phyloP scores from a whole-genome alignment of 2,888 invertebrate species.

The Sphaerophoria taeniata region DNA sequence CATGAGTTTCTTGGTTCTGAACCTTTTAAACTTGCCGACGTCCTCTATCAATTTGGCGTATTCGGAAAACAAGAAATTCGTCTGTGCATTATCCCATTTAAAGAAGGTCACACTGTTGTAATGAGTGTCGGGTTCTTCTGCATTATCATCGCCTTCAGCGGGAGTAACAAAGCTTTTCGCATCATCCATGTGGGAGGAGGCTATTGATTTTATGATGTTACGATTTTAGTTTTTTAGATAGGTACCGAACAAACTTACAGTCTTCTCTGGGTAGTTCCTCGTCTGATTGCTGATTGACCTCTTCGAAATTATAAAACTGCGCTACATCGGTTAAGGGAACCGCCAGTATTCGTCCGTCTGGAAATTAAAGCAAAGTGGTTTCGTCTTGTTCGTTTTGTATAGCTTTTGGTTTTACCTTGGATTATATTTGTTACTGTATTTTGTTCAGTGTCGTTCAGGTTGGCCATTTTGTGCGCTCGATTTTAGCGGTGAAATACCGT shows the following conservation, averaged over 20 bases:
- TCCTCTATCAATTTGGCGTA: neutral
- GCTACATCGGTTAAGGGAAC: neutral
- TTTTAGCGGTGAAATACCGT: too few relatives aligned
- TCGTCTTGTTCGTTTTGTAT: too few relatives aligned
- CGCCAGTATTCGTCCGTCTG: neutral
- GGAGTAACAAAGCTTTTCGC: too few relatives aligned
- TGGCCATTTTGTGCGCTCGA: too few relatives aligned
- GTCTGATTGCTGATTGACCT: neutral
- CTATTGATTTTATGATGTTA: neutral
- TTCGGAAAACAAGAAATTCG: neutral
- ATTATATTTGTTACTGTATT: too few relatives aligned
- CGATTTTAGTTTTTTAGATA: neutral
- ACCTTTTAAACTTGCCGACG: neutral
- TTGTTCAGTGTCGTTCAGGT: too few relatives aligned
- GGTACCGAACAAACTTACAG: neutral
- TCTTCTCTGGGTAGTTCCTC: neutral
- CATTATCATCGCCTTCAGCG: neutral
- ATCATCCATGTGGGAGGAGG: neutral
- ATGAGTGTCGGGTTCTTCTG: neutral
- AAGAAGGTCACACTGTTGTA: neutral
- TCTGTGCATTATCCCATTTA: neutral
- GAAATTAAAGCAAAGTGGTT: neutral
- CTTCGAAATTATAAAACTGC: neutral
- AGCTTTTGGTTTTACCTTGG: too few relatives aligned
- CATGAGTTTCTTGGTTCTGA: neutral